These are phyloP conservation scores for Bathynomus jamesi DNA, from an alignment of 1,140 invertebrate genomes.

Conservation along the genomic window DNA sequence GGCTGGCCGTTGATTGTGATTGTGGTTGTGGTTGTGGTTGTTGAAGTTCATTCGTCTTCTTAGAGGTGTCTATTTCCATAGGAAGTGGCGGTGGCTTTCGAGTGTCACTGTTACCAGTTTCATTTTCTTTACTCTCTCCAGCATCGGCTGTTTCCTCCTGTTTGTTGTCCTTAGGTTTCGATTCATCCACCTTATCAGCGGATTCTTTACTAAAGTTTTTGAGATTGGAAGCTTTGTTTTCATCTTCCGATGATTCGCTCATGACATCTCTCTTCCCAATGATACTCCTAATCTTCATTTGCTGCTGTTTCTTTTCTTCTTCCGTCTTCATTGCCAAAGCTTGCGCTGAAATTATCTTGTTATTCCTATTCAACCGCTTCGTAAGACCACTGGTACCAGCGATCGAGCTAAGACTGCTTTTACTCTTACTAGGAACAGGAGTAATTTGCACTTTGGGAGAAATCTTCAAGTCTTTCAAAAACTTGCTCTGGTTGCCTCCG, in stretches of 20 bases:
- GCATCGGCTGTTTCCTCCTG: background rate
- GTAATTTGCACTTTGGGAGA: background rate
- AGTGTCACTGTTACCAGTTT: background rate
- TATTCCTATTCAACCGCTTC: background rate
- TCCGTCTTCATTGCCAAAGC: background rate
- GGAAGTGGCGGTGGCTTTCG: background rate
- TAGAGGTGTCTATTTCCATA: background rate
- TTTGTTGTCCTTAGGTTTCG: background rate
- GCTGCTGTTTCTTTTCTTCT: background rate
- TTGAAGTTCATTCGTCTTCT: background rate
- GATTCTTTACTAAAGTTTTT: too few species aligned
- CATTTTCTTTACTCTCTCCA: background rate
- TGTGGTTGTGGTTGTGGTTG: conserved; percentile 3
- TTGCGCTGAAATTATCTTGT: background rate
- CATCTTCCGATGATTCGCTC: background rate
- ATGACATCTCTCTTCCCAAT: background rate
- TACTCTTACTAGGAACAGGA: background rate
- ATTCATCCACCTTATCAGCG: background rate
- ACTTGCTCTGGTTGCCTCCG: background rate
- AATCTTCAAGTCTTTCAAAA: background rate
- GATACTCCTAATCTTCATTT: background rate
- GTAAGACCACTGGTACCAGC: background rate
- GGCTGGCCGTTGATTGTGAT: background rate
- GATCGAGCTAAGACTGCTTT: background rate
- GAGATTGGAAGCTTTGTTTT: too few species aligned